Evolutionary conservation across 2,797 vertebrate species (phyloP).

Genomic region (Phataginus tricuspis): DNA sequence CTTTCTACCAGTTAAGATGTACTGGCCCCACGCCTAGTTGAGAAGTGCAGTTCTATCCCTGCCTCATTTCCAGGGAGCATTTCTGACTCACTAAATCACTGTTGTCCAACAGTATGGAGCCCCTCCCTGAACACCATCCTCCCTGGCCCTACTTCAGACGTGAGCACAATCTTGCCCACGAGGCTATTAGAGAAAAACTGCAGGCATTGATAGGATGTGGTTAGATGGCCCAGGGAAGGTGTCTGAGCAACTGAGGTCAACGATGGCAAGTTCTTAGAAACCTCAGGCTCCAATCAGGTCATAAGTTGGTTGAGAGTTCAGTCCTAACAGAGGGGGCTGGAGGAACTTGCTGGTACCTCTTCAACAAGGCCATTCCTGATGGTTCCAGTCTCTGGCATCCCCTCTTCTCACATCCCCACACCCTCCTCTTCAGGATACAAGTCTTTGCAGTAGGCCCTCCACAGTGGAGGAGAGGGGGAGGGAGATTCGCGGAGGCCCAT

Average conservation of each 20-base stretch:
- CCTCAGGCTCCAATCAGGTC: not conserved
- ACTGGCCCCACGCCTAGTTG: not conserved
- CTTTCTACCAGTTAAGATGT: not conserved
- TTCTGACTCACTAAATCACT: not conserved
- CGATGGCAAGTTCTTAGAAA: not conserved
- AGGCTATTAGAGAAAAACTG: not conserved
- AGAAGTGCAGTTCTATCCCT: not conserved
- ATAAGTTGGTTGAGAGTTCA: not conserved
- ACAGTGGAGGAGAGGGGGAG: not conserved
- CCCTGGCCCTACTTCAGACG: not conserved
- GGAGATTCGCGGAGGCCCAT: not conserved
- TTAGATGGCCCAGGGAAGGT: not conserved
- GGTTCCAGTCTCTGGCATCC: not conserved
- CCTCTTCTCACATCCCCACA: not conserved
- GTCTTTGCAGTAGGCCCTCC: not conserved
- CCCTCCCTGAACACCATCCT: not conserved
- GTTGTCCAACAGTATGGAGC: not conserved
- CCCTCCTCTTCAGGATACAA: not conserved
- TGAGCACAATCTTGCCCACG: not conserved
- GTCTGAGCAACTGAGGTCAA: not conserved
- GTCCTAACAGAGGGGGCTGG: not conserved
- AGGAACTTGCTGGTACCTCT: not conserved
- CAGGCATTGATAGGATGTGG: not conserved
- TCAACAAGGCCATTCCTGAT: not conserved
- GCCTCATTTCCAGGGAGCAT: not conserved